Percentiles rank a stretch among this genome's conserved stretches.
Conservation (phyloP, 2,113 vertebrate species). For the Osmerus eperlanus region DNA sequence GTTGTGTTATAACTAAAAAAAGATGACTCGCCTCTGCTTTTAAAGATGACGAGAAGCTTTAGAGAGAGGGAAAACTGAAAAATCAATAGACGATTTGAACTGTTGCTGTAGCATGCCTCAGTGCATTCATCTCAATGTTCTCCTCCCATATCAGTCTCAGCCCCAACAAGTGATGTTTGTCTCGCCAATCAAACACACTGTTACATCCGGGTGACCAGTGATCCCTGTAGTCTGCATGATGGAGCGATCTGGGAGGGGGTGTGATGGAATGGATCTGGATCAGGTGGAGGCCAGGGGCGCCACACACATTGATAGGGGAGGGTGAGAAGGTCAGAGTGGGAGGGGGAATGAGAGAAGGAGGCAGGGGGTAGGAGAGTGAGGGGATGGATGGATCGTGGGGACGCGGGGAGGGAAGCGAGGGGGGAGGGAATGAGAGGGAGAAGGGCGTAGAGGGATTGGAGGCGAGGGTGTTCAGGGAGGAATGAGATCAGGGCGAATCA, state of each 20-base stretch:
- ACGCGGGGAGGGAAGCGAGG: background rate
- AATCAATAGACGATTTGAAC: background rate
- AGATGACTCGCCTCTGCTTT: too few species aligned
- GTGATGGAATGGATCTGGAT: background rate
- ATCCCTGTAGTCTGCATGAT: conserved; percentile 24
- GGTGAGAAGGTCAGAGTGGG: background rate
- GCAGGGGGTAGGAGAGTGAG: background rate
- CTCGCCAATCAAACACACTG: background rate
- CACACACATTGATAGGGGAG: background rate
- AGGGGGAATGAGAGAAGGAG: background rate
- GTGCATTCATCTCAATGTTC: background rate
- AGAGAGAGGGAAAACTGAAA: background rate
- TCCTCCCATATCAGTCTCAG: background rate
- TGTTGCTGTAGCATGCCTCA: background rate
- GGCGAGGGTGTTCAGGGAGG: too few species aligned
- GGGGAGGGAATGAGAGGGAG: background rate
- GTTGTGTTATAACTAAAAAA: too few species aligned
- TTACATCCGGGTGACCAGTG: background rate
- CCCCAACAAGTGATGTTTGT: background rate
- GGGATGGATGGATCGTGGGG: background rate
- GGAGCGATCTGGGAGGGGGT: background rate
- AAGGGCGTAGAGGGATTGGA: background rate
- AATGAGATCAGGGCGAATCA: conserved; percentile 25
- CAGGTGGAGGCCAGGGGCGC: background rate
- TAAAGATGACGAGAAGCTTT: too few species aligned